These are phyloP conservation scores for Tiaroga cobitis DNA, from an alignment of 2,797 vertebrate genomes.

Conservation along the genomic window DNA sequence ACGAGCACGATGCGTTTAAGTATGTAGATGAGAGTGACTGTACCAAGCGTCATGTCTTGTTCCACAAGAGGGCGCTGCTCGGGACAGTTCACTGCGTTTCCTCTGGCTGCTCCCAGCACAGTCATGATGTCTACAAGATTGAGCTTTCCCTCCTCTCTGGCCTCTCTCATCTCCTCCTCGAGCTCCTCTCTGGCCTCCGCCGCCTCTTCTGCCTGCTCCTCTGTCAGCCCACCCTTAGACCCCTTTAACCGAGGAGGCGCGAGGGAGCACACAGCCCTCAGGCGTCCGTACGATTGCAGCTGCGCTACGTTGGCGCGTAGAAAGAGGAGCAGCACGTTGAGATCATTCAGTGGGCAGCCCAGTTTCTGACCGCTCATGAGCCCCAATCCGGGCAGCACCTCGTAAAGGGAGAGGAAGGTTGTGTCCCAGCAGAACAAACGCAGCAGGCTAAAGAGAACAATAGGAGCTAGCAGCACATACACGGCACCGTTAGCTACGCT, in stretches of 20 bases:
- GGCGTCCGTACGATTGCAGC: constrained; percentile 88
- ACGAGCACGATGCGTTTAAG: constrained; percentile 78
- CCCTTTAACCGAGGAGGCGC: constrained; percentile 75
- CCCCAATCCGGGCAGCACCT: constrained; percentile 92
- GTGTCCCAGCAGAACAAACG: constrained; percentile 95
- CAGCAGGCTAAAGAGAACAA: constrained; percentile 88
- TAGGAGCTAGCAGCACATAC: constrained; percentile 85
- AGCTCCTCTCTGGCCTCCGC: constrained; percentile 77
- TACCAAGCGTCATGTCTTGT: constrained; percentile 82
- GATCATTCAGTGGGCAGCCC: constrained; percentile 92
- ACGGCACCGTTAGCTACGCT: constrained; percentile 84
- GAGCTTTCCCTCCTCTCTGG: constrained; percentile 82
- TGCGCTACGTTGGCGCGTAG: constrained; percentile 89
- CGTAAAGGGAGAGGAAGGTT: constrained; percentile 89
- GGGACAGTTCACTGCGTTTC: constrained; percentile 74
- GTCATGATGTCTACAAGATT: constrained; percentile 97
- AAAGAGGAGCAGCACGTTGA: constrained; percentile 93
- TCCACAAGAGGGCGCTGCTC: constrained; percentile 81
- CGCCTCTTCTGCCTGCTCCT: constrained; percentile 77
- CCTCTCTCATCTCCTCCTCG: constrained; percentile 77
- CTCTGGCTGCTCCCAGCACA: constrained; percentile 87
- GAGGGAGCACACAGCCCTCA: constrained; percentile 86
- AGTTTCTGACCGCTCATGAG: constrained; percentile 88
- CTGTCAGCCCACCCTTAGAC: constrained; percentile 66
- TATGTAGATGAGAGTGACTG: constrained; percentile 78